Evolutionary conservation across 2,113 vertebrate genomes (phyloP).

Genomic region (Oriolus oriolus): DNA sequence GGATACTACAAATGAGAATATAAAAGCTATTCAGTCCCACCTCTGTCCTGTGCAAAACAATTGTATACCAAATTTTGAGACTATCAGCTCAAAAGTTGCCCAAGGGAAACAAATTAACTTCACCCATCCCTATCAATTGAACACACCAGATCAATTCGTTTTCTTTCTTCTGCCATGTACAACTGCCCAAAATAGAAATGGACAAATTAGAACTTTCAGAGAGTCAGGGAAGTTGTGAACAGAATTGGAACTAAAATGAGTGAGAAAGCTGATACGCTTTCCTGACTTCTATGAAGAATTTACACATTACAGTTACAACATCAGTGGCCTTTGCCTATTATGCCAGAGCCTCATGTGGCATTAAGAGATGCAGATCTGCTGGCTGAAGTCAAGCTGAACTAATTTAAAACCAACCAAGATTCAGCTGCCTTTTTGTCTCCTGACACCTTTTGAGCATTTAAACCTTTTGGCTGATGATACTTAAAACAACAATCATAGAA

Average conservation of each 20-base stretch:
- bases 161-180: neutral
- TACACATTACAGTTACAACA: neutral
- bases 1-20: neutral
- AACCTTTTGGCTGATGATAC: neutral
- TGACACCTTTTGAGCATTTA: neutral
- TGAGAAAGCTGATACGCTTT: neutral
- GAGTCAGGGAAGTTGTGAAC: neutral
- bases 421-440: neutral
- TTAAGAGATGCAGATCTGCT: neutral
- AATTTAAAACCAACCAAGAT: neutral
- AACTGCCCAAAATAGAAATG: neutral
- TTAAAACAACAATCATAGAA: neutral
- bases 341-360: neutral
- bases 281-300: neutral
- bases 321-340: neutral
- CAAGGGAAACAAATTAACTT: neutral
- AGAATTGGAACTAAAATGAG: neutral
- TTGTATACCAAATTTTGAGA: neutral
- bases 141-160: accelerated
- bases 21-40: neutral
- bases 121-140: neutral
- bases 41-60: neutral
- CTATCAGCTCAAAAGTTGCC: neutral
- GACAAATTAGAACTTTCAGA: neutral
- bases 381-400: neutral